These are phyloP conservation scores for Bicyclus anynana DNA, from an alignment of 1,140 invertebrate genomes.

Conservation along the genomic window DNA sequence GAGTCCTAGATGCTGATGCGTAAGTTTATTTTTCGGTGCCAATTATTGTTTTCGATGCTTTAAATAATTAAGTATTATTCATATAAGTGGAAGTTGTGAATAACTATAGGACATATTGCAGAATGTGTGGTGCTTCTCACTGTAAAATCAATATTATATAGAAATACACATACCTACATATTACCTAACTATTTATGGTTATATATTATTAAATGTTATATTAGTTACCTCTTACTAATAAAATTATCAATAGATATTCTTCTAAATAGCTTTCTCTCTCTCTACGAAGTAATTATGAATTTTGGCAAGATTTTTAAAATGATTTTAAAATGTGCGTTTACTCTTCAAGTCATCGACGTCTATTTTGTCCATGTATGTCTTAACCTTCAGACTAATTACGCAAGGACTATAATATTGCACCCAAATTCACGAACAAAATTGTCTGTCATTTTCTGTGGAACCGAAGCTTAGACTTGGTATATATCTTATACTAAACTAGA, in stretches of 20 bases:
- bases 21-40: slow-evolving; percentile 53
- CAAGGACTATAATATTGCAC: too few species aligned
- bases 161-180: too few species aligned
- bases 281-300: background rate
- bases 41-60: slow-evolving; percentile 66
- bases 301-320: background rate
- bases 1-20: slow-evolving; percentile 20
- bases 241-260: slow-evolving; percentile 15
- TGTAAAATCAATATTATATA: slow-evolving; percentile 41
- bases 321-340: too few species aligned
- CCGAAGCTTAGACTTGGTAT: too few species aligned
- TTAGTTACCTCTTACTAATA: too few species aligned
- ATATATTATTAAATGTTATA: background rate
- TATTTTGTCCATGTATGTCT: too few species aligned
- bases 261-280: slow-evolving; percentile 39
- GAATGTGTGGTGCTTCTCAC: slow-evolving; percentile 65
- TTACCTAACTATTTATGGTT: too few species aligned
- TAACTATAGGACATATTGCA: slow-evolving; percentile 51
- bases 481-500: too few species aligned
- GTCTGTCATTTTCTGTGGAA: too few species aligned
- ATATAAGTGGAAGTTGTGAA: slow-evolving; percentile 55
- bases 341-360: too few species aligned
- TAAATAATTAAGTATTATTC: slow-evolving; percentile 48
- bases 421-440: too few species aligned
- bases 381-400: too few species aligned